Conservation (phyloP, 2,113 vertebrate species). For the Pheucticus melanocephalus region DNA sequence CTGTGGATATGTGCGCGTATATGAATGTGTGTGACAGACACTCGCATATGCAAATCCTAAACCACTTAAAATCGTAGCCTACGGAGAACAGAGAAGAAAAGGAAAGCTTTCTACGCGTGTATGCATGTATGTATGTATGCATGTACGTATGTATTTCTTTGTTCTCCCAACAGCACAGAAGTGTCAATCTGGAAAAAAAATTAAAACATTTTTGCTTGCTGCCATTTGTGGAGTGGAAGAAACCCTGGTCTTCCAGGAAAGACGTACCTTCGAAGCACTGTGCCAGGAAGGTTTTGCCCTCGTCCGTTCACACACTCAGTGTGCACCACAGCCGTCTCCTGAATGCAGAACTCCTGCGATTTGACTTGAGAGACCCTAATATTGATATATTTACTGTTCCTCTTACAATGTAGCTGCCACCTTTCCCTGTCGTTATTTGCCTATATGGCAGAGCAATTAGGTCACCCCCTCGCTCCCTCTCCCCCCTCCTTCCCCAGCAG, state of each 20-base stretch:
- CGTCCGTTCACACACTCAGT: neutral
- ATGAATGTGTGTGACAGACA: neutral
- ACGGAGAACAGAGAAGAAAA: neutral
- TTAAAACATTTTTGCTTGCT: neutral
- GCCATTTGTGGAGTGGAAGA: neutral
- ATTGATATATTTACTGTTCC: constrained; percentile 62
- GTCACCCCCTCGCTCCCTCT: neutral
- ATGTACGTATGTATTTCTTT: neutral
- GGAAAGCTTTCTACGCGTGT: neutral
- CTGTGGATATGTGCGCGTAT: neutral
- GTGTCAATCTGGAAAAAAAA: neutral
- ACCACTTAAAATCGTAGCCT: neutral
- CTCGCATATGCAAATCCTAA: neutral
- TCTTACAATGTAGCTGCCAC: constrained; percentile 55
- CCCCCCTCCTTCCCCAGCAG: neutral
- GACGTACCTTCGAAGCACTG: neutral
- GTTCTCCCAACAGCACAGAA: neutral
- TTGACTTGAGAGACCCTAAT: constrained; percentile 30
- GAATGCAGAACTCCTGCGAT: neutral
- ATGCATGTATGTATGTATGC: neutral
- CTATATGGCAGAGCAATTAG: constrained; percentile 71
- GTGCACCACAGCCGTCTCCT: neutral
- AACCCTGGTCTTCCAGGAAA: neutral
- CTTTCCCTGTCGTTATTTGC: constrained; percentile 61
- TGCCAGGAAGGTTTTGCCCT: neutral